Evolutionary conservation across 2,113 vertebrate species (phyloP).

Genomic region (Piprites chloris): DNA sequence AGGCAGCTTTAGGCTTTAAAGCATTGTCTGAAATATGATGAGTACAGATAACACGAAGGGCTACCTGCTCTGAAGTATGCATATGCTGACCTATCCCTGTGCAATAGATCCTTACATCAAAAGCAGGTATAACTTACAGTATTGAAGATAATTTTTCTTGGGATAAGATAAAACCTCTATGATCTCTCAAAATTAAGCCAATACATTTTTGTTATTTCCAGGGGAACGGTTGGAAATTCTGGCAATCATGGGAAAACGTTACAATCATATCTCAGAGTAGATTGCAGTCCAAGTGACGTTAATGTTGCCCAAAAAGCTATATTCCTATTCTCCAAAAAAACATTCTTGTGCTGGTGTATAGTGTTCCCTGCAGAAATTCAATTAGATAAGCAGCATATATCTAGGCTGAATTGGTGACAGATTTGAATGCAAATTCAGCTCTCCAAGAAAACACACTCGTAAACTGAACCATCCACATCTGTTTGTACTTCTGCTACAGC

Average conservation of each 20-base stretch:
- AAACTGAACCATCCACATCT: background rate
- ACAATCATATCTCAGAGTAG: background rate
- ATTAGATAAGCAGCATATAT: background rate
- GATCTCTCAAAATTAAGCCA: background rate
- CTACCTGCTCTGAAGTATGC: background rate
- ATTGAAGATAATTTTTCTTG: background rate
- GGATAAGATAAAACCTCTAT: background rate
- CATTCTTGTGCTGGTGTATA: background rate
- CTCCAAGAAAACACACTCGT: background rate
- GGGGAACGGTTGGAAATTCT: background rate
- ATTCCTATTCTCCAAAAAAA: background rate
- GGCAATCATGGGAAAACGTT: background rate
- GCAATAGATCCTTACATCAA: background rate
- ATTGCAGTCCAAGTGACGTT: background rate
- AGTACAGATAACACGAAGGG: background rate
- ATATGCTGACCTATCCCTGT: background rate
- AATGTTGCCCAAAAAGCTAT: background rate
- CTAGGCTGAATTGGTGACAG: background rate
- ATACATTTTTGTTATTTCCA: constrained; percentile 4
- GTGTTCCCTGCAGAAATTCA: background rate
- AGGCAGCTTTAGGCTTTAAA: background rate
- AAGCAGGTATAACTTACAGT: background rate
- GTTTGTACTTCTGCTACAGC: background rate
- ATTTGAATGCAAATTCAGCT: background rate
- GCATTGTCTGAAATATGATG: background rate